Evolutionary conservation across 2,113 vertebrate species (phyloP).

Genomic region (Pituophis catenifer): DNA sequence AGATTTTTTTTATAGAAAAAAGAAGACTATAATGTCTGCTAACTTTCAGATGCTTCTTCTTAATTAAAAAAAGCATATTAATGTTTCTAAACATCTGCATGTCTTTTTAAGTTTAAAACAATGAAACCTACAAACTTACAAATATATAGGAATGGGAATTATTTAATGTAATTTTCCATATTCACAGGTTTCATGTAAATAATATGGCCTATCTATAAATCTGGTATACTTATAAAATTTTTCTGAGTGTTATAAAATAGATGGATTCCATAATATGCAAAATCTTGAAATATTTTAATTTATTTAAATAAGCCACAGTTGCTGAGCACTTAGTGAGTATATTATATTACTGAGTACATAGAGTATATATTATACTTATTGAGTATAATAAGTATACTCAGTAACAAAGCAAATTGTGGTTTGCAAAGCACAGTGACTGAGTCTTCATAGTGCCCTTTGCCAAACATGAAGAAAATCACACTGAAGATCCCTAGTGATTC

Average conservation of each 20-base stretch:
- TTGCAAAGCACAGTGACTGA: neutral
- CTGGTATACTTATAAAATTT: neutral
- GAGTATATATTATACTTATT: neutral
- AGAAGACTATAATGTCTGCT: neutral
- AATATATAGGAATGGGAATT: neutral
- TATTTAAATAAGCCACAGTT: neutral
- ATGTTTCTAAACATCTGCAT: neutral
- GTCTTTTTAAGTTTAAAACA: neutral
- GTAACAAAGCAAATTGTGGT: neutral
- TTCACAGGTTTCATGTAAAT: neutral
- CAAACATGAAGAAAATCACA: neutral
- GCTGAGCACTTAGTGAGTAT: neutral
- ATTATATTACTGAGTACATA: neutral
- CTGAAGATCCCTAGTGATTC: neutral
- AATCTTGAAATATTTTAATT: neutral
- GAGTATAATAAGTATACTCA: neutral
- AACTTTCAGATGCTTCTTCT: neutral
- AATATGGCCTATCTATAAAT: neutral
- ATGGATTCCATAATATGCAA: neutral
- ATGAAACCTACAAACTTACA: neutral
- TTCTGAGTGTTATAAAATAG: neutral
- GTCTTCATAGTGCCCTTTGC: neutral
- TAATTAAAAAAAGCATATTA: neutral
- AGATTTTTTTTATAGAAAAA: neutral
- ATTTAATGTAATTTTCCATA: neutral